A percentile compares a stretch with the other conserved stretches of the same genome.
phyloP scores from a whole-genome alignment of 2,113 vertebrate genomes.

The Guaruba guarouba region DNA sequence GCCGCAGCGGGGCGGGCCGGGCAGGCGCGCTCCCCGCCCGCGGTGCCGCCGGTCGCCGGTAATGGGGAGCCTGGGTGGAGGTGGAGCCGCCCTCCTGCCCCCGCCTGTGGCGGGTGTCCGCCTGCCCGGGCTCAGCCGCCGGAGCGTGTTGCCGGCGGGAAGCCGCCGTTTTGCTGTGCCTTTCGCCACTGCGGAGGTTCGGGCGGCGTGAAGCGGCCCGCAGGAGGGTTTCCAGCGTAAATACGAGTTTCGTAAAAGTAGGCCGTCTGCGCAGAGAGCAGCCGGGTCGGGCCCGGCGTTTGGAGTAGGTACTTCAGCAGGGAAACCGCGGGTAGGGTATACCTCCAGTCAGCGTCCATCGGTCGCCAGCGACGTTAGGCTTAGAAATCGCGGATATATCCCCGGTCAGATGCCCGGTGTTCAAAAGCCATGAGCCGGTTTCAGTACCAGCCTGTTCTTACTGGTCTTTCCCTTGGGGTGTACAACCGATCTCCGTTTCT shows the following conservation, averaged over 20 bases:
- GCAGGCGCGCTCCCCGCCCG: not conserved
- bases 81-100: too few relatives aligned
- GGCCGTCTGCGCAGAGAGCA: not conserved
- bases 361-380: fast-evolving
- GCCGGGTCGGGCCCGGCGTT: not conserved
- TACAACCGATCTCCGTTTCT: not conserved
- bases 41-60: fast-evolving
- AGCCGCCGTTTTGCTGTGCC: too few relatives aligned
- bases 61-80: too few relatives aligned
- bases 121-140: too few relatives aligned
- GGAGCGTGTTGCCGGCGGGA: not conserved
- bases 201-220: too few relatives aligned
- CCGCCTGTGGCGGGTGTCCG: too few relatives aligned
- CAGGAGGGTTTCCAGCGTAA: not conserved
- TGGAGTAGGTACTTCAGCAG: fast-evolving
- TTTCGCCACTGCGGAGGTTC: not conserved
- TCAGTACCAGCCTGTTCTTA: not conserved
- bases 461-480: not conserved
- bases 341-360: not conserved
- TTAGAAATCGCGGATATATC: fast-evolving
- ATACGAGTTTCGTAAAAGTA: too few relatives aligned
- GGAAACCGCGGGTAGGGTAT: fast-evolving
- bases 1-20: too few relatives aligned
- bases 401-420: fast-evolving
- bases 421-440: not conserved